phyloP scores from a whole-genome alignment of 2,888 invertebrate genomes.

The Mycogona germanica region DNA sequence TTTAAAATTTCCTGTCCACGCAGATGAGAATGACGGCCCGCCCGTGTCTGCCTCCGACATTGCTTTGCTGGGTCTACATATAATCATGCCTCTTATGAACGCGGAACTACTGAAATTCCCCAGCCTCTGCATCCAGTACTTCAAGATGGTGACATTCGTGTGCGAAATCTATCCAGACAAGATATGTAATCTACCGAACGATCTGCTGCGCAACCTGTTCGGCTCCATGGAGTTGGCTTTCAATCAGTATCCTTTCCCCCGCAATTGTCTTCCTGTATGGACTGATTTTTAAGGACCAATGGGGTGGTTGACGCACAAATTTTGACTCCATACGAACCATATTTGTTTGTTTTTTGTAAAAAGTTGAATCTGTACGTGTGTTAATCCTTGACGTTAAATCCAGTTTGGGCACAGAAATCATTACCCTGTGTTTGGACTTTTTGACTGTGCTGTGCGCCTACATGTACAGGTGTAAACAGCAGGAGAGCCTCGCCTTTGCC shows the following conservation, averaged over 20 bases:
- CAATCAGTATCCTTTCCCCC: slow-evolving; percentile 28
- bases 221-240: slow-evolving; percentile 47
- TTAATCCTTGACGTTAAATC: slow-evolving; percentile 4
- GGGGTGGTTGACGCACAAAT: not conserved
- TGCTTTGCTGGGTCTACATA: slow-evolving; percentile 52
- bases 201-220: slow-evolving; percentile 42
- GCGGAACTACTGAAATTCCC: slow-evolving; percentile 57
- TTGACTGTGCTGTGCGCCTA: slow-evolving; percentile 42
- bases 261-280: no score
- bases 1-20: not conserved
- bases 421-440: slow-evolving; percentile 46
- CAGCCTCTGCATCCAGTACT: slow-evolving; percentile 49
- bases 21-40: not conserved
- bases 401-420: slow-evolving; percentile 45
- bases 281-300: not conserved
- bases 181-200: slow-evolving; percentile 40
- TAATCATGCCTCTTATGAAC: slow-evolving; percentile 59
- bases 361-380: no score
- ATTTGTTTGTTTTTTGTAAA: no score
- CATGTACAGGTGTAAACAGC: slow-evolving; percentile 34
- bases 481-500: slow-evolving; percentile 33
- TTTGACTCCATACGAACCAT: not conserved
- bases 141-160: slow-evolving; percentile 49
- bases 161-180: slow-evolving; percentile 53
- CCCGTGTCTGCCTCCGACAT: slow-evolving; percentile 42